Conservation (phyloP, 1,140 invertebrate species). For the Listronotus bonariensis region DNA sequence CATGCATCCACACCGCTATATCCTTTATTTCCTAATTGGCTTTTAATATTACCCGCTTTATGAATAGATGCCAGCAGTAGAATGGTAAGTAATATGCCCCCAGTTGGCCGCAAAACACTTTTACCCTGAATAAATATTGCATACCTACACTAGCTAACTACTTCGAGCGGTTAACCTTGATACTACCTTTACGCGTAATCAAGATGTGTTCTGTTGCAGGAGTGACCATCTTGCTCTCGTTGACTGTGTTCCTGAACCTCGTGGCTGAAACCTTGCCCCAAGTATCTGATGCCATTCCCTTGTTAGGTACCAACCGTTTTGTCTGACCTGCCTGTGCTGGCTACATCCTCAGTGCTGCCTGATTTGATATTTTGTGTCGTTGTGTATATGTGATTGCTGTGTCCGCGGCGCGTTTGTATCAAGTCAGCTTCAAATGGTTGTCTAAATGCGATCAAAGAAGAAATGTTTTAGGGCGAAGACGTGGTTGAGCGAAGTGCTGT, state of each 20-base stretch:
- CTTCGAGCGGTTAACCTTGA: background rate
- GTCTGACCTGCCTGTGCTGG: slow-evolving; percentile 57
- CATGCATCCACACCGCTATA: slow-evolving; percentile 31
- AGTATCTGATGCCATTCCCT: slow-evolving; percentile 91
- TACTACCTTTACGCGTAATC: slow-evolving; percentile 43
- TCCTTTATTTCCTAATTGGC: slow-evolving; percentile 5
- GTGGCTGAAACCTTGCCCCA: slow-evolving; percentile 94
- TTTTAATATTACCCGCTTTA: slow-evolving; percentile 1
- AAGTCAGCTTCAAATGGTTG: slow-evolving; percentile 36
- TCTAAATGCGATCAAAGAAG: slow-evolving; percentile 51
- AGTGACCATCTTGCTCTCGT: slow-evolving; percentile 99
- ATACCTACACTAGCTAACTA: background rate
- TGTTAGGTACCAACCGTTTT: slow-evolving; percentile 80
- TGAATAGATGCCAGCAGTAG: slow-evolving; percentile 4
- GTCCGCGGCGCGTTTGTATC: slow-evolving; percentile 40
- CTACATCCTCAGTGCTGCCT: slow-evolving; percentile 55
- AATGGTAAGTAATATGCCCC: background rate
- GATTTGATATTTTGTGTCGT: slow-evolving; percentile 46
- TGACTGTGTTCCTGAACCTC: slow-evolving; percentile 98
- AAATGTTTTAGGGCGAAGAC: slow-evolving; percentile 50
- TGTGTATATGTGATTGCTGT: slow-evolving; percentile 55
- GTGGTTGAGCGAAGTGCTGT: slow-evolving; percentile 41
- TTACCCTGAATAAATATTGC: too few species aligned
- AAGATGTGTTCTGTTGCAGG: slow-evolving; percentile 82
- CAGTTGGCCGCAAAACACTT: background rate